Conservation (phyloP, 2,888 invertebrate species). For the Tetragonisca angustula region DNA sequence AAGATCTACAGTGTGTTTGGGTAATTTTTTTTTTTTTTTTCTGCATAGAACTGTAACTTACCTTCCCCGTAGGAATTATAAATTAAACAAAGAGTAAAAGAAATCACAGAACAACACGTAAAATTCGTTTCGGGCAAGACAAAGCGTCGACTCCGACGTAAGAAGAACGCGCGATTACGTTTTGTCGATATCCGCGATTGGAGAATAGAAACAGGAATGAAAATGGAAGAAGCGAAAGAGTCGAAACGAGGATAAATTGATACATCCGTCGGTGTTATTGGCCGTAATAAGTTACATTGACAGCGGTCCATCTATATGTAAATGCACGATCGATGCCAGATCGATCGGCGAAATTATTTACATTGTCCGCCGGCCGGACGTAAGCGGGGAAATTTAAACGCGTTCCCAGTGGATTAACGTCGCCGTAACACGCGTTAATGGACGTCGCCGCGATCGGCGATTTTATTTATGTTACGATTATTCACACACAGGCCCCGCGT, state of each 20-base stretch:
- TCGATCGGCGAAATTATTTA: constrained; percentile 66
- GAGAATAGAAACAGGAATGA: neutral
- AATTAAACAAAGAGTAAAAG: too few species aligned
- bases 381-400: constrained; percentile 34
- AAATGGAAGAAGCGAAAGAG: constrained; percentile 9
- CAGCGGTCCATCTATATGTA: constrained; percentile 65
- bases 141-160: too few species aligned
- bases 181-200: neutral
- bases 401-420: constrained; percentile 28
- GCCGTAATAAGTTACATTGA: constrained; percentile 66
- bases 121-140: too few species aligned
- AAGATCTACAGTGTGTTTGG: too few species aligned
- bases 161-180: neutral
- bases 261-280: constrained; percentile 59
- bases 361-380: constrained; percentile 28
- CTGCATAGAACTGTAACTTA: too few species aligned
- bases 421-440: constrained; percentile 44
- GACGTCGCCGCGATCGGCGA: constrained; percentile 28
- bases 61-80: too few species aligned
- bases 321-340: constrained; percentile 62
- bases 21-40: too few species aligned
- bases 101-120: too few species aligned
- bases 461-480: constrained; percentile 48
- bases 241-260: constrained; percentile 59
- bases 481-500: constrained; percentile 6